A percentile compares a stretch with the other conserved stretches of the same genome.
Conservation (phyloP, 1,140 invertebrate species). For the Drosophila bocqueti region DNA sequence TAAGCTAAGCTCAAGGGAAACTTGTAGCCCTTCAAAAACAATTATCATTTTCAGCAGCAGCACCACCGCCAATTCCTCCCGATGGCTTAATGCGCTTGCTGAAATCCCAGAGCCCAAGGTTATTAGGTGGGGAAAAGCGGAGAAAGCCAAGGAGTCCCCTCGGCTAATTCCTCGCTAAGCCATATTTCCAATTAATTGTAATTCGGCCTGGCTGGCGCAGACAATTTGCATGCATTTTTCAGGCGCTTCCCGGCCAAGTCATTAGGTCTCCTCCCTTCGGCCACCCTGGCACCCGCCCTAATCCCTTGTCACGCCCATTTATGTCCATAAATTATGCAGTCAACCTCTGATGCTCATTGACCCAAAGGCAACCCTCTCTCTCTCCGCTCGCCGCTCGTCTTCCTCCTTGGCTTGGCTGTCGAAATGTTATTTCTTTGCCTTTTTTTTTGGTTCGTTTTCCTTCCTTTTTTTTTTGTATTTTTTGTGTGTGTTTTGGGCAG, state of each 20-base stretch:
- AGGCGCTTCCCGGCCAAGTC: slow-evolving; percentile 13
- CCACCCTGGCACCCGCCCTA: background rate
- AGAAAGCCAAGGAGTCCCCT: background rate
- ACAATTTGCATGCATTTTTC: slow-evolving; percentile 50
- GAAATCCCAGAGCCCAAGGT: background rate
- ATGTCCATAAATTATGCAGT: slow-evolving; percentile 75
- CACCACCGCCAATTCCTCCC: too few species aligned
- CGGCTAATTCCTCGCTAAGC: slow-evolving; percentile 21
- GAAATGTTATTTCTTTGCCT: slow-evolving; percentile 57
- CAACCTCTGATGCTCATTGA: slow-evolving; percentile 55
- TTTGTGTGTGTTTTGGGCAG: slow-evolving; percentile 4
- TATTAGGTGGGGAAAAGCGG: background rate
- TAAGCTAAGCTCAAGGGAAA: too few species aligned
- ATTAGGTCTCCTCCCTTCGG: slow-evolving; percentile 37
- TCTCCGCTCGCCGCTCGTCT: too few species aligned
- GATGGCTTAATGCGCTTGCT: slow-evolving; percentile 10
- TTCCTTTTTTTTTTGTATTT: background rate
- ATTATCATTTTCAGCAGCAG: background rate
- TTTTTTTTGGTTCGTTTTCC: slow-evolving; percentile 6
- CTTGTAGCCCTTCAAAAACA: background rate
- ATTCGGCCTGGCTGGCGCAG: slow-evolving; percentile 26
- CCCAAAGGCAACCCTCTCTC: slow-evolving; percentile 20
- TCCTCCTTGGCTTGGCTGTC: slow-evolving; percentile 4
- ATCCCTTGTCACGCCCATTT: slow-evolving; percentile 66
- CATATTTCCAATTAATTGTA: slow-evolving; percentile 49